These are phyloP conservation scores for Phaethornis superciliosus DNA, from an alignment of 2,113 vertebrate species.

Conservation along the genomic window DNA sequence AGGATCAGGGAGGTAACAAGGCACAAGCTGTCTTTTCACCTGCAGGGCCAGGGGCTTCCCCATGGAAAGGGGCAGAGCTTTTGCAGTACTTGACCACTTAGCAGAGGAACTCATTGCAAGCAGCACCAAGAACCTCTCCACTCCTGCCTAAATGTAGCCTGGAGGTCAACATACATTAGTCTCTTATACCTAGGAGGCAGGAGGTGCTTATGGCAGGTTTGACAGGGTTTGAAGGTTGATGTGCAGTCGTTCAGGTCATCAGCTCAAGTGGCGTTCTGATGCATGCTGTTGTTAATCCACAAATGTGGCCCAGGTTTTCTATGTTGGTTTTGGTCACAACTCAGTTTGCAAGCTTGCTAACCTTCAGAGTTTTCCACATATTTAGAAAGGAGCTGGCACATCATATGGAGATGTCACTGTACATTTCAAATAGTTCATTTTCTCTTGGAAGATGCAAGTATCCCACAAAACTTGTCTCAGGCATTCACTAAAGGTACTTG, in stretches of 20 bases:
- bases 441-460: background rate
- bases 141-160: background rate
- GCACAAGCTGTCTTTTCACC: background rate
- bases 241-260: background rate
- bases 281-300: background rate
- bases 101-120: background rate
- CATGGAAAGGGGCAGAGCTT: background rate
- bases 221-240: background rate
- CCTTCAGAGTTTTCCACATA: background rate
- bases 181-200: background rate
- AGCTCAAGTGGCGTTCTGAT: background rate
- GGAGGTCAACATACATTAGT: background rate
- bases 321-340: background rate
- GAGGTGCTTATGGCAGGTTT: background rate
- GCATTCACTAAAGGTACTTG: background rate
- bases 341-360: background rate
- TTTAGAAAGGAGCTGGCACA: background rate
- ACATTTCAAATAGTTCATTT: background rate
- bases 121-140: background rate
- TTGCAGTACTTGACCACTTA: background rate
- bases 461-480: background rate
- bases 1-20: background rate
- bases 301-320: background rate
- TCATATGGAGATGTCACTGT: background rate
- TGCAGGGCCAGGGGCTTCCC: background rate